phyloP scores from a whole-genome alignment of 2,888 invertebrate species.

The Dimorphilus gyrociliatus region DNA sequence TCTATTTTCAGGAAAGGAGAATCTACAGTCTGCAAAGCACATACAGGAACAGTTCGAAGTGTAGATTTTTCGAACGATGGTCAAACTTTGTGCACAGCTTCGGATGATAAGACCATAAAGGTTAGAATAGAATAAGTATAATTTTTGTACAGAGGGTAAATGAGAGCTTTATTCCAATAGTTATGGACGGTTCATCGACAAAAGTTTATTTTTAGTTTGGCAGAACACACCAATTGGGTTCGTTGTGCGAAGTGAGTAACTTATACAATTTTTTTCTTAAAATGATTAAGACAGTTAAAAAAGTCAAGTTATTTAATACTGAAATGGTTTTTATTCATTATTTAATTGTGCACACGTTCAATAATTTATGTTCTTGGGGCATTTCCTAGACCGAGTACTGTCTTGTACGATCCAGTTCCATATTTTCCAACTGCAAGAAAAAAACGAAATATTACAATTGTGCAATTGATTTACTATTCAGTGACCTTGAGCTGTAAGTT shows the following conservation, averaged over 20 bases:
- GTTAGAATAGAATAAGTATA: constrained; percentile 11
- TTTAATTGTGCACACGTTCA: no score
- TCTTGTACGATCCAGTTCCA: constrained; percentile 29
- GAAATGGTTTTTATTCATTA: no score
- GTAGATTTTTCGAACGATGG: constrained; percentile 61
- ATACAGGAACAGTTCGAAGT: constrained; percentile 60
- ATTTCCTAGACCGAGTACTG: constrained; percentile 29
- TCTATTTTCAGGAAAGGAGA: constrained; percentile 39
- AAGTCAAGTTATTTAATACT: no score
- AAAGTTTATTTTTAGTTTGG: constrained; percentile 37
- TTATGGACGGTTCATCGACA: constrained; percentile 38
- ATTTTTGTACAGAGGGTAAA: no score
- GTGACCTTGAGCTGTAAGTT: no score
- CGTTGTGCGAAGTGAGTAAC: constrained; percentile 40
- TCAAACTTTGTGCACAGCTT: constrained; percentile 32
- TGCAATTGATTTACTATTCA: no score
- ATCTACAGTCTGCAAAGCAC: constrained; percentile 59
- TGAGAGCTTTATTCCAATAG: constrained; percentile 11
- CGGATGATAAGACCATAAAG: constrained; percentile 39
- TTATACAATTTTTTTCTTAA: constrained; percentile 1
- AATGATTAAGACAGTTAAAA: constrained; percentile 1
- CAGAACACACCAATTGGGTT: constrained; percentile 39
- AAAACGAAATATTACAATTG: no score
- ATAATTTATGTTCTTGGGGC: constrained; percentile 22
- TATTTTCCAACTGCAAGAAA: constrained; percentile 25